Conservation (phyloP, 2,113 vertebrate genomes). For the Thunnus thynnus region DNA sequence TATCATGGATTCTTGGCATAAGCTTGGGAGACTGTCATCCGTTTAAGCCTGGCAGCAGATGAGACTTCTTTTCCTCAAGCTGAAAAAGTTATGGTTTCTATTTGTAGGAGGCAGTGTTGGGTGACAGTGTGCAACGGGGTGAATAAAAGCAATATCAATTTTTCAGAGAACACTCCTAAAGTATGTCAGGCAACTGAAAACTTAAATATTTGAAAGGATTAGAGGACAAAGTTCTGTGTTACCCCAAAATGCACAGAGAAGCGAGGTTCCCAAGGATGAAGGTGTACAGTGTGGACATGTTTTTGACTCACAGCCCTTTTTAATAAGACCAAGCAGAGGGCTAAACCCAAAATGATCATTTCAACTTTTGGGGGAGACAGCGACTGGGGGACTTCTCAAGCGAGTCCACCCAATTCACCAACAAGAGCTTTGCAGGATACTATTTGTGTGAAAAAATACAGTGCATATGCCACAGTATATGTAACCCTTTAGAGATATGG, state of each 20-base stretch:
- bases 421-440: too few relatives aligned
- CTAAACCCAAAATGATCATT: too few relatives aligned
- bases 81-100: constrained; percentile 59
- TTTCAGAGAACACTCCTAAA: constrained; percentile 62
- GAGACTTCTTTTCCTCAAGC: constrained; percentile 46
- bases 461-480: too few relatives aligned
- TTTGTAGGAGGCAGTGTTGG: constrained; percentile 69
- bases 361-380: too few relatives aligned
- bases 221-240: constrained; percentile 50
- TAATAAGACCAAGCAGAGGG: not conserved
- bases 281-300: not conserved
- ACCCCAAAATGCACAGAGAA: not conserved
- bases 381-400: too few relatives aligned
- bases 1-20: constrained; percentile 49
- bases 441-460: too few relatives aligned
- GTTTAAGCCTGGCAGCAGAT: constrained; percentile 54
- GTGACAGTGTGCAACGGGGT: constrained; percentile 69
- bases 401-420: too few relatives aligned
- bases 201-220: constrained; percentile 74
- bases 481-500: too few relatives aligned
- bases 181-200: constrained; percentile 53
- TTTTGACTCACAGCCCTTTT: constrained; percentile 11
- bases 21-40: constrained; percentile 50
- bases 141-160: constrained; percentile 76
- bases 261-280: not conserved